A percentile compares a stretch with the other conserved stretches of the same genome.
Conservation (phyloP, 2,113 vertebrate species). For the Pardalotus punctatus region DNA sequence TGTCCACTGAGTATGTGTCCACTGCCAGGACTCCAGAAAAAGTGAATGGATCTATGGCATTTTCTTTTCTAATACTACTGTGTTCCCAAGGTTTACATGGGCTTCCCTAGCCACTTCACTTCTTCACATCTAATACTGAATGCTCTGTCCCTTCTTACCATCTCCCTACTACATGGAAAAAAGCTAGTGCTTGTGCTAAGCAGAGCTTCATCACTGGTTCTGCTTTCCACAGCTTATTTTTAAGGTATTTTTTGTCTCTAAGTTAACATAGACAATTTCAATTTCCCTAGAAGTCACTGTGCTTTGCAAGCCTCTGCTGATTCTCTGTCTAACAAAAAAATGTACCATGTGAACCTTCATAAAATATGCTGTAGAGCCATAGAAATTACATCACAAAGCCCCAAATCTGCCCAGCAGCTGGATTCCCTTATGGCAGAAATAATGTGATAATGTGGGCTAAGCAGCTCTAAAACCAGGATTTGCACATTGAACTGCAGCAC, state of each 20-base stretch:
- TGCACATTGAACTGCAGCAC: neutral
- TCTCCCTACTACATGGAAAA: neutral
- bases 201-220: neutral
- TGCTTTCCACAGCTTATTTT: neutral
- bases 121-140: neutral
- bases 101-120: neutral
- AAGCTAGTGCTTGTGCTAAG: neutral
- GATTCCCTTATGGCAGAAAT: neutral
- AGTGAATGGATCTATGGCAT: neutral
- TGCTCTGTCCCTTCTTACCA: neutral
- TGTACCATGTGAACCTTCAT: neutral
- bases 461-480: neutral
- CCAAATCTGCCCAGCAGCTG: neutral
- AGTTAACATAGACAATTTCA: neutral
- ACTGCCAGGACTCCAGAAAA: neutral
- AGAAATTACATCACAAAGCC: neutral
- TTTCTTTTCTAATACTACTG: neutral
- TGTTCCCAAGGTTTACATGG: neutral
- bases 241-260: neutral
- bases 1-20: neutral
- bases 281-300: neutral
- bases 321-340: neutral
- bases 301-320: neutral
- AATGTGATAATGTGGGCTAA: neutral
- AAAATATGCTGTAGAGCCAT: neutral